Percentiles rank a stretch among this genome's conserved stretches.
phyloP scores from a whole-genome alignment of 2,888 invertebrate species.

The Monoplex corrugatus region DNA sequence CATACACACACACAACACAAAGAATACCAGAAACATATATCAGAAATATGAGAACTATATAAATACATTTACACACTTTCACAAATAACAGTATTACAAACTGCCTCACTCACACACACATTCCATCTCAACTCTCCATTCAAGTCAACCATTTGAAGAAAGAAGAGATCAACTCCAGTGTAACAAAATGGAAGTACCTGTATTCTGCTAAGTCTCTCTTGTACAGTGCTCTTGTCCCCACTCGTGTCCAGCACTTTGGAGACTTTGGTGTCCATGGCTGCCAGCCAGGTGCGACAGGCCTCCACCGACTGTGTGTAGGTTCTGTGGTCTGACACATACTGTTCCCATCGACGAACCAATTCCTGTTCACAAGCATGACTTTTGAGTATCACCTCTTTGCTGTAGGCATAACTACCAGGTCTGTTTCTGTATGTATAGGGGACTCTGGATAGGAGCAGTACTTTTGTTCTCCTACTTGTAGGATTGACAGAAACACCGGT shows the following conservation, averaged over 20 bases:
- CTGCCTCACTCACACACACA: not conserved
- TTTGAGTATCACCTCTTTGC: no score
- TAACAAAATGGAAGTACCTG: conserved; percentile 81
- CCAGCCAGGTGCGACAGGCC: conserved; percentile 73
- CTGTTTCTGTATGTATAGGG: no score
- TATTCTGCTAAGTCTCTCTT: conserved; percentile 89
- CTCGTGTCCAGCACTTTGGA: conserved; percentile 90
- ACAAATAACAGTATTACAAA: no score
- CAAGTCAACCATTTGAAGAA: conserved; percentile 82
- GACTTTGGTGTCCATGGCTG: conserved; percentile 83
- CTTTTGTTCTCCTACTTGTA: no score
- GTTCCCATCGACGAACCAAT: conserved; percentile 93
- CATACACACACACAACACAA: no score
- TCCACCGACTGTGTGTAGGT: conserved; percentile 86
- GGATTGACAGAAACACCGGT: no score
- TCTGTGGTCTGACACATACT: conserved; percentile 85
- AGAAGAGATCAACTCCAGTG: conserved; percentile 85
- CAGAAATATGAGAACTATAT: no score
- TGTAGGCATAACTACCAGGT: conserved; percentile 65
- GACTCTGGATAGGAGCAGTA: no score
- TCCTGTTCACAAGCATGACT: conserved; percentile 83
- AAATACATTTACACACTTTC: not conserved
- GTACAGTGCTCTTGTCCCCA: conserved; percentile 92
- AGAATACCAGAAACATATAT: no score
- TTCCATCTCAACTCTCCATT: conserved; percentile 86